A percentile compares a stretch with the other conserved stretches of the same genome.
Conservation (phyloP, 2,113 vertebrate species). For the Hippoglossus stenolepis region DNA sequence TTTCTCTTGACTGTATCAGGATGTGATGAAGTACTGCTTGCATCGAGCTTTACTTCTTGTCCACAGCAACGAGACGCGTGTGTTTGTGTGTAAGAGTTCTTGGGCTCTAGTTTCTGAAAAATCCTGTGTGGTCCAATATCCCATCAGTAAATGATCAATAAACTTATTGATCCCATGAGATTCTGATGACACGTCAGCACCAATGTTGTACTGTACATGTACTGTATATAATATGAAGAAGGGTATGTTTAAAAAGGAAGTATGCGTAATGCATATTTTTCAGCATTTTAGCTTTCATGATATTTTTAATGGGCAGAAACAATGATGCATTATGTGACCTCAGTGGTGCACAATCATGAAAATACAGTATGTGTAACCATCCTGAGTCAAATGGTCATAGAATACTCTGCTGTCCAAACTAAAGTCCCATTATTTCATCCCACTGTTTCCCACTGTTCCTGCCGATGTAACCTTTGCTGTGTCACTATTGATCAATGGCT, state of each 20-base stretch:
- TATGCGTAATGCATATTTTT: background rate
- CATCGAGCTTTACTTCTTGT: background rate
- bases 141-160: no score
- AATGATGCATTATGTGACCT: background rate
- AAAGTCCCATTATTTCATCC: background rate
- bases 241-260: no score
- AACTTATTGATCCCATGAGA: no score
- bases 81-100: no score
- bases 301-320: background rate
- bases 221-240: no score
- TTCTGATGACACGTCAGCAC: no score
- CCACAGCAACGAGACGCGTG: background rate
- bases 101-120: no score
- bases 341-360: background rate
- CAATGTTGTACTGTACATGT: no score
- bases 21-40: background rate
- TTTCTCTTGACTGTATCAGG: constrained; percentile 8
- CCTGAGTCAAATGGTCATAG: background rate
- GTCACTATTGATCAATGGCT: constrained; percentile 50
- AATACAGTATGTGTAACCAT: background rate
- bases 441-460: background rate
- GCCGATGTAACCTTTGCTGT: constrained; percentile 29
- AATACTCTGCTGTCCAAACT: background rate
- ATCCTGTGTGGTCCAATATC: no score
- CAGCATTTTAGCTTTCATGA: background rate